Evolutionary conservation across 2,113 vertebrate species (phyloP).

Genomic region (Campylomormyrus numenius): DNA sequence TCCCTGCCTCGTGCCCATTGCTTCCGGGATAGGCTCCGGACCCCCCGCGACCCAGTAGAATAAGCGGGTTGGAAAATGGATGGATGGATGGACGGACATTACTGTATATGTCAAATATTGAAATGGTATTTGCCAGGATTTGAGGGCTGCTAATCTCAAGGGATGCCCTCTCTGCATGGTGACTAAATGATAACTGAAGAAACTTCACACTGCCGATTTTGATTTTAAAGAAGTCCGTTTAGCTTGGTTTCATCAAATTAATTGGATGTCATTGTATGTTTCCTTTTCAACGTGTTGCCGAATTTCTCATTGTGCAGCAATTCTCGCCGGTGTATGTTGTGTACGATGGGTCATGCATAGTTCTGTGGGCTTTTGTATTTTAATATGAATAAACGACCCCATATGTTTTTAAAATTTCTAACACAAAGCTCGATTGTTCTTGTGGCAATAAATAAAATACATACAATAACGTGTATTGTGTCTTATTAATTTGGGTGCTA

Average conservation of each 20-base stretch:
- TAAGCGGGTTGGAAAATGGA: too few relatives aligned
- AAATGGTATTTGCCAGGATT: background rate
- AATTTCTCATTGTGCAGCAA: background rate
- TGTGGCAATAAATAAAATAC: conserved; percentile 9
- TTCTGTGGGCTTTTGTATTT: background rate
- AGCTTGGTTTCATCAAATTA: too few relatives aligned
- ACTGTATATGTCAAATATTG: background rate
- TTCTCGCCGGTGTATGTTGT: background rate
- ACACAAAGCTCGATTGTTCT: background rate
- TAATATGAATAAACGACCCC: background rate
- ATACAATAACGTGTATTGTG: background rate
- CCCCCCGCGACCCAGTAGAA: too few relatives aligned
- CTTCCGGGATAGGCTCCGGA: too few relatives aligned
- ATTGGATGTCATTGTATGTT: background rate
- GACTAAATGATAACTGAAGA: background rate
- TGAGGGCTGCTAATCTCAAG: too few relatives aligned
- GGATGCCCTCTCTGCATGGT: background rate
- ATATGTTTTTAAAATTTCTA: background rate
- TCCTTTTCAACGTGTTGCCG: background rate
- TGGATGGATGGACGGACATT: too few relatives aligned
- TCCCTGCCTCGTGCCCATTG: too few relatives aligned
- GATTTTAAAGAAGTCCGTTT: background rate
- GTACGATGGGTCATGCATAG: background rate
- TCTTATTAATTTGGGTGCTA: background rate
- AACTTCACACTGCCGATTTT: background rate